Base-by-base conservation (phyloP, 2,888 invertebrate species). In the Xestoiulus laeticollis region DNA sequence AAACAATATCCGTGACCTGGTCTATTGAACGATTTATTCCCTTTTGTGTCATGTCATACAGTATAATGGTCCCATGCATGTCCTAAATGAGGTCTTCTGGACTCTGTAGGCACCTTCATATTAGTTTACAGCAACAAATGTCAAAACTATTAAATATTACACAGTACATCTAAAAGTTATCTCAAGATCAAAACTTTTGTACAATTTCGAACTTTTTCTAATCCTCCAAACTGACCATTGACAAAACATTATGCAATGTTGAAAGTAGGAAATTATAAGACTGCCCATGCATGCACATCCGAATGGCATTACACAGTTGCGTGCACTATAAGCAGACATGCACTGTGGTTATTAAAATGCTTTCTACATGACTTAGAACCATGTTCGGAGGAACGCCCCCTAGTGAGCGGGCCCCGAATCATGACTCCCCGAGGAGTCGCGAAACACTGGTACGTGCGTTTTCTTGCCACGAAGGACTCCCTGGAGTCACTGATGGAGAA, bases 351-450 rank as follows among this genome's bases (percentile, higher is more conserved):
- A 68, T 68, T 68, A 68, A 68, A 26, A 68, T 68, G 68, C 68
- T 68, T 68, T 68, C 26, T 68, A 26, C 38, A 38, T 38, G 38
- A 8, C 2, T 8, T 26, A 68, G 68, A 68, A 68, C 12, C 26
- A 26, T 68, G 68, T 68, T 26, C 26, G 68, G 68, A 68, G 68
- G 26, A 68, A 68, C 59, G 68, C 68, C 68, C 68, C 68, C 68
- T 68, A 68, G 68, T 26, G 68, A 68, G 68, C 26, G n/a, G 26
- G 26, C 26, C n/a, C 68, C 26, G 68, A 68, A 68, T 68, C 68
- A 68, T 68, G 68, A 68, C 68, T 68, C 68, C 68, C 68, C 30
- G 26, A 68, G 68, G 68, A 68, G 68, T 68, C 68, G n/a, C 26
- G 68, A 59, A 22, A 22, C n/a, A 22, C 22, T 22, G 22, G n/a